Base-by-base conservation (phyloP, 1,140 invertebrate genomes). In the Eurytemora carolleeae region DNA sequence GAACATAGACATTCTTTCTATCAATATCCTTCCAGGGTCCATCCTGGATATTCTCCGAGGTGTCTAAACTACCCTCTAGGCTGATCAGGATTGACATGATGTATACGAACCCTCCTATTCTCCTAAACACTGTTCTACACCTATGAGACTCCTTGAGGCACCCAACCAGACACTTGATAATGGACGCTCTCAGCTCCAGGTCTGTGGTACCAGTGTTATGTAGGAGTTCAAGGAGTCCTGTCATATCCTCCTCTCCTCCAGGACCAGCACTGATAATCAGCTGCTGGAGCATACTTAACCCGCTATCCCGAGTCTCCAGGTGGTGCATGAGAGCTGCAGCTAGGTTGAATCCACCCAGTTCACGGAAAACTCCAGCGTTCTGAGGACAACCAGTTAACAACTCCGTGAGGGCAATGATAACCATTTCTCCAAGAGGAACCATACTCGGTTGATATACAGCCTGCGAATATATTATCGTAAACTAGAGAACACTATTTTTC, bases 101-200 rank as follows among this genome's bases (percentile, higher is more conserved):
- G 71, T 96, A 97, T 0, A 98, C 87, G 74, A 98, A 99, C 17
- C 94, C 95, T 64, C 91, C 91, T 67, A 91, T 89, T 77, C 95
- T 96, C 66, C 95, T 80, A 74, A 99, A 99, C 53, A 95, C 87
- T 17, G 90, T 94, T 66, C 95, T 79, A 3, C 90, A 92, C 64
- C 92, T 79, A 74, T 98, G 95, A 63, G 89, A 94, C 68, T 96
- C 93, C 65, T 87, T 79, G 44, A 98, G 76, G 68, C 91, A 93
- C 61, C 81, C 80, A 53, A 94, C 72, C 57, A 97, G 74, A 57
- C 86, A 79, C 79, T 82, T 70, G 18, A 96, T 74, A 71, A 96
- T 90, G 69, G 92, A 85, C 56, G 85, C 84, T 75, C 94, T 95
- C 3, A 95, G 77, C 63, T 82, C 76, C 23, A 92, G 75, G 54